phyloP scores from a whole-genome alignment of 2,888 invertebrate genomes.

The Rhagonycha lutea region DNA sequence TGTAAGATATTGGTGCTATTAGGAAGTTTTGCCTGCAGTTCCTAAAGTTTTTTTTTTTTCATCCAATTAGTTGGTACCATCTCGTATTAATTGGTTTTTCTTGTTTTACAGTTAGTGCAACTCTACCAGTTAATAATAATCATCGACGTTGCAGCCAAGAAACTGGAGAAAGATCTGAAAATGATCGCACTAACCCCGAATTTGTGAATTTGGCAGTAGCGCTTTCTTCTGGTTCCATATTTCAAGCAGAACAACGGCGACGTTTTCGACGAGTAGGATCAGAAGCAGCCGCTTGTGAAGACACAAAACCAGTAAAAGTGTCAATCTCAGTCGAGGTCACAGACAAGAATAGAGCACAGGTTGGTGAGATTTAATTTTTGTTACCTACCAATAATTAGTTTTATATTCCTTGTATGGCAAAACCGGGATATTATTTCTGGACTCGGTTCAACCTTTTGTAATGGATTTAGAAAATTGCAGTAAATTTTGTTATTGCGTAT shows the following conservation, averaged over 20 bases:
- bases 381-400: not conserved
- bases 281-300: conserved; percentile 43
- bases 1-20: not conserved
- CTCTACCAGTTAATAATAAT: conserved; percentile 9
- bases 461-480: not conserved
- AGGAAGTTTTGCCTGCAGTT: not conserved
- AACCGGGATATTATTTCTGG: not conserved
- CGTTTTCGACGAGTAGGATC: conserved; percentile 35
- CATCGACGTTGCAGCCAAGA: conserved; percentile 9
- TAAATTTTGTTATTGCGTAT: conserved; percentile 18
- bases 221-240: conserved; percentile 9
- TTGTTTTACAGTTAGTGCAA: not conserved
- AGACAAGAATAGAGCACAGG: conserved; percentile 45
- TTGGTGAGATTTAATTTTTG: conserved; percentile 36
- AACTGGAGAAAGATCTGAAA: conserved; percentile 6
- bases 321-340: conserved; percentile 35
- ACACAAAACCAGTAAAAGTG: conserved; percentile 41
- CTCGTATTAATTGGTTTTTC: not conserved
- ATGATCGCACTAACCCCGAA: conserved; percentile 14
- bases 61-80: too few relatives aligned
- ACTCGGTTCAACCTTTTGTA: not conserved
- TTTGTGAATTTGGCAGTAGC: conserved; percentile 34
- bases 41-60: too few relatives aligned
- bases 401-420: not conserved
- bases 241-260: conserved; percentile 34